Evolutionary conservation across 2,113 vertebrate species (phyloP), one percentile per base, ranked within the genome.

Genomic region (Stomatorhinus ivindoensis): DNA sequence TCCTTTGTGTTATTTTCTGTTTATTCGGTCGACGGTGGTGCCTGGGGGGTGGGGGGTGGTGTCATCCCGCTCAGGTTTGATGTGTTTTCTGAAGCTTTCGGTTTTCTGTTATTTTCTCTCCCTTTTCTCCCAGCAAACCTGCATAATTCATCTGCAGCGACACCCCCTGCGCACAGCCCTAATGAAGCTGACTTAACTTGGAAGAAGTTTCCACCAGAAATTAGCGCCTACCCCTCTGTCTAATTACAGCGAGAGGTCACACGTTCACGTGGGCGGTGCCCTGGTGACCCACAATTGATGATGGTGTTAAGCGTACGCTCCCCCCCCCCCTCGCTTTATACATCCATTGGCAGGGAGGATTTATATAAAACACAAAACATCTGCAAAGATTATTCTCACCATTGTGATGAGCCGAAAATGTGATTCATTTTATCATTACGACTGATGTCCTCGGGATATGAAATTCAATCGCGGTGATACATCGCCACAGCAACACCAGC

Each of bases 1-100:
- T 47, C 87, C 86, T 88, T 90, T 88, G 86, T 83, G 73, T 83
- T 90, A 90, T 90, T 87, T 90, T 83, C 51, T 47, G 51, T 89
- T 85, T 83, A 58, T 47, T 84, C 24, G 21, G 73, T 76, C 24
- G 19, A 44, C 42, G 47, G n/a, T 31, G 47, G 85, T 31, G 24
- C 31, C 35, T 31, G 47, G 15, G 17, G 21, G 1, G 15, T 24
- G 2, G 39, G 48, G 31, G 44, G 61, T 48, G 65, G 24, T 21
- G 87, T 17, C 73, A 17, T 48, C 42, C 24, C 48, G 31, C 39
- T 87, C 65, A 11, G 31, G 46, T 83, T 89, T 76, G 58, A 87
- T 21, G 35, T 76, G 51, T 47, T 87, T 46, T 17, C 58, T 13
- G 21, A 47, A 27, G 21, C 39, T 19, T 73, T 87, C 21, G 24